Conservation (phyloP, 2,888 invertebrate species). For the Phania funesta region DNA sequence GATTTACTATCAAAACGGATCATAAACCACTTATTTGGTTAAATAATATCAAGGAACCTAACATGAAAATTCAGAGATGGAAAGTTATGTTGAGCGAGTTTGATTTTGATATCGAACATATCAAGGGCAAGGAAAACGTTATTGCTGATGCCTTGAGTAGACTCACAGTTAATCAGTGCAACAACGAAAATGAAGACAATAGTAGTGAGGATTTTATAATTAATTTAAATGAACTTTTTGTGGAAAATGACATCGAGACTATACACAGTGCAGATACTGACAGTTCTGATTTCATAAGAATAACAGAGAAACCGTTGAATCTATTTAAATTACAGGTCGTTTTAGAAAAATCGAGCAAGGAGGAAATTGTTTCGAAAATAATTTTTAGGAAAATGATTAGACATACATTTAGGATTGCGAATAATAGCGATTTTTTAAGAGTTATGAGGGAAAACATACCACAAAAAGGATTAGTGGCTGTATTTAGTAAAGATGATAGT, state of each 20-base stretch:
- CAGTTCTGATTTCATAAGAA: slow-evolving; percentile 12
- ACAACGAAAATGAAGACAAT: background rate
- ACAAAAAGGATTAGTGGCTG: background rate
- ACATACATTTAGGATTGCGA: background rate
- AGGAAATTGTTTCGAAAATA: background rate
- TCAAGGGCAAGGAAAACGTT: slow-evolving; percentile 18
- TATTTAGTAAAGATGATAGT: background rate
- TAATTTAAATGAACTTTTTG: slow-evolving; percentile 13
- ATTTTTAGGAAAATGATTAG: slow-evolving; percentile 20
- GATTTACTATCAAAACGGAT: background rate
- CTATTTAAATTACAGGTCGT: background rate
- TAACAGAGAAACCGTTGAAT: background rate
- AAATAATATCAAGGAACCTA: background rate
- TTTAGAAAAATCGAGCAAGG: background rate
- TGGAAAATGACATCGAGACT: slow-evolving; percentile 1
- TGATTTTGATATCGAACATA: background rate
- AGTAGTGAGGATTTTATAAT: background rate
- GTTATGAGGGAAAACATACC: background rate
- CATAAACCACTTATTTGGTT: slow-evolving; percentile 10
- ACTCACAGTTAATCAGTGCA: background rate
- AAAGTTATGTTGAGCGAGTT: background rate
- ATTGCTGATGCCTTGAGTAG: slow-evolving; percentile 12
- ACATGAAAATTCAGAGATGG: slow-evolving; percentile 2
- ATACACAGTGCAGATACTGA: slow-evolving; percentile 18
- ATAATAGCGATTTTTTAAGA: background rate